Evolutionary conservation across 23 tunicate genomes (phyloP), one percentile per base, ranked within the genome.

Genomic region (Phallusia fumigata): DNA sequence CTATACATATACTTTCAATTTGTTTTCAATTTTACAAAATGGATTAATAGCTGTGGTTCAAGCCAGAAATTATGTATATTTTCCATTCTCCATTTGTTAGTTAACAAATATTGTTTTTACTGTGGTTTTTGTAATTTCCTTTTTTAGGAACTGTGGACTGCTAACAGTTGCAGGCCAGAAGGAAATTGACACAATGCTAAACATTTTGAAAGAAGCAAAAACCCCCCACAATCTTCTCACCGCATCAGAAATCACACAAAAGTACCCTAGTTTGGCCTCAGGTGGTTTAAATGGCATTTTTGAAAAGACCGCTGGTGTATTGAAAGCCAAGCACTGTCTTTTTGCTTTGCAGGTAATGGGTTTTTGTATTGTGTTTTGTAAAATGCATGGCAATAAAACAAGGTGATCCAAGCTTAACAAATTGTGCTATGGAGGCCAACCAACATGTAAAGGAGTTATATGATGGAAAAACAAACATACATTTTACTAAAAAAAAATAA

Each of bases 281-380:
- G 49, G 51, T 47, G 81, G 76, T 24, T 80, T 24, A 36, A 51
- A 32, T 40, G 96, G 77, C 6, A 80, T 90, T 8, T 72, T 73
- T 75, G 96, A 90, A 32, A 69, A 65, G 65, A 76, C 72, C 22
- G 96, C 79, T 34, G 96, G 96, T 31, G 76, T 90, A 1, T 73
- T 90, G 75, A 86, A 82, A 73, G 85, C 96, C 21, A 73, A 90
- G 64, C 44, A 77, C 34, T 90, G 96, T 49, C 50, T 90, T 8
- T 31, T 74, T 35, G 87, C 87, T 3, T 72, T 90, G 65, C 87
- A 90, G 80, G 92, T 88, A 13, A 65, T 28, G 31, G 6, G n/a
- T n/a, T 26, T 26, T 3, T 65, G 47, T 40, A n/a, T 40, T 40
- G 47, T 40, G 10, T 40, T 5, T 40, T 40, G 10, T 40, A 10